Evolutionary conservation across 2,888 invertebrate genomes (phyloP), one percentile per base, ranked within the genome.

Genomic region (Hypomecis punctinalis): DNA sequence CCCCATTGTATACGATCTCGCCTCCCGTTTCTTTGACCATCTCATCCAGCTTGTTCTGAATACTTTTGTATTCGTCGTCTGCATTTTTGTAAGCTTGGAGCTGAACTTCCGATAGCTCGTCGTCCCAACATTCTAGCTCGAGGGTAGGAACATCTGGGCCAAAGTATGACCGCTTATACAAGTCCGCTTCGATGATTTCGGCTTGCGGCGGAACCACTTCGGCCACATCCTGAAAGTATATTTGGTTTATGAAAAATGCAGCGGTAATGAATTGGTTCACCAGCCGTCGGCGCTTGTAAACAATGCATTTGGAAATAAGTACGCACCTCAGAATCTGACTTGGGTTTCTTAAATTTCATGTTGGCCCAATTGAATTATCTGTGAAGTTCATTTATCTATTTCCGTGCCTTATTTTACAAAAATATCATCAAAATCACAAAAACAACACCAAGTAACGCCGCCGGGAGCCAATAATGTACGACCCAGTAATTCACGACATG

Each of bases 111-210:
- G 95, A 94, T 0, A 97, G 87, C 48, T 95, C 95, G 67, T 97
- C 97, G 43, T 95, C 94, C 93, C 94, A 95, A 78, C 95, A 96
- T 73, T 96, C 96, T 79, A 97, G 91, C 64, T 95, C 94, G 53
- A 96, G 84, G 0, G 94, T 93, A 0, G 92, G 93, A 3, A 93
- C 86, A 74, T 93, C 93, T n/a, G 93, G 93, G 5, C 93, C 93
- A 57, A 90, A 93, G 72, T 93, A 93, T 0, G 90, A 84, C 5
- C 91, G 85, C 69, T 91, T 92, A 73, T 92, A 93, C 43, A 91
- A 78, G 69, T 92, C 92, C 6, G 92, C 92, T 70, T 92, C 93
- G 36, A 93, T 92, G 13, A 92, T 90, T 75, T 93, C 93, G 0
- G 92, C 91, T 75, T 90, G 91, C 47, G 92, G 91, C 63, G 89